Base-by-base conservation (phyloP, 2,888 invertebrate genomes). In the Pachydiplax longipennis region DNA sequence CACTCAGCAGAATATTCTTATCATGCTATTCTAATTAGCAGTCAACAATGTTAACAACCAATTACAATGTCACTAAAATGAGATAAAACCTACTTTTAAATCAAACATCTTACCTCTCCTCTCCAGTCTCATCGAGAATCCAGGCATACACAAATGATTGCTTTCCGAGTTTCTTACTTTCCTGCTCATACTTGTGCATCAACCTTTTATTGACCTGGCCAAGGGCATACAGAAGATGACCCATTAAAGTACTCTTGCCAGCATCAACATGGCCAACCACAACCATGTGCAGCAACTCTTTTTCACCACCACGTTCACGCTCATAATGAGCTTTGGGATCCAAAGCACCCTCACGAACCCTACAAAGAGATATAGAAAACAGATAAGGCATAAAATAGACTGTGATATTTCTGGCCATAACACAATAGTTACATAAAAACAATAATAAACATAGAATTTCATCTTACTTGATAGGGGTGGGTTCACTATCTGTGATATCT, bases 101-200 rank as follows among this genome's bases (percentile, higher is more conserved):
- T n/a, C n/a, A n/a, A n/a, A n/a, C n/a, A n/a, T 35, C 40, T 48
- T 81, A 95, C 96, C 96, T 96, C 94, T 99, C 99, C 94, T 99
- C 99, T 0, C 98, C 98, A 91, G 99, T 99, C 94, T 99, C 99
- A 94, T 99, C 99, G 90, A 99, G 95, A 2, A 99, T 99, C 99
- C 99, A 99, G 4, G 99, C 99, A 94, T 98, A 99, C 95, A 98
- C 97, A 93, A 99, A 99, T 92, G 99, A 99, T 93, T 99, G 98
- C 94, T 99, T 99, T 4, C 99, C 99, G 92, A 98, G 95, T 94
- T 99, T 99, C 93, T 98, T 97, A 92, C 99, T 98, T 93, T 99
- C 99, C 93, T 98, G 98, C 93, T 99, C 99, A 95, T 98, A 99
- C 94, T 99, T 99, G 94, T 99, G 99, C 96, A 99, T 97, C 0